Conservation (phyloP, 2,888 invertebrate species). For the Phrixothrix hirtus region DNA sequence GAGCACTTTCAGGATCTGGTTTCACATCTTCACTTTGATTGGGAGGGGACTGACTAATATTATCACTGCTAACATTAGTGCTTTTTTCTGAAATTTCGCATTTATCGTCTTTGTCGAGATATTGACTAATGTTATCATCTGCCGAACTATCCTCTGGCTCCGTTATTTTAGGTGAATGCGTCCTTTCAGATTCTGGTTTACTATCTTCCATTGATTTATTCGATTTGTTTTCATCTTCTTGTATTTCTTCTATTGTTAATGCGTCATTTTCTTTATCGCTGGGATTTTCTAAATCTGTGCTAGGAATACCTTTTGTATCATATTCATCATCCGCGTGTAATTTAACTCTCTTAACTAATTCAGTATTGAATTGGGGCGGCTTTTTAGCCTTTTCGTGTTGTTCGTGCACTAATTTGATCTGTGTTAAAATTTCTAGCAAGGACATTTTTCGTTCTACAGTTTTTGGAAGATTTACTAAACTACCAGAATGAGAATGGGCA, state of each 20-base stretch:
- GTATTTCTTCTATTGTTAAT: constrained; percentile 17
- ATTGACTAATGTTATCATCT: constrained; percentile 53
- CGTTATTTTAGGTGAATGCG: constrained; percentile 13
- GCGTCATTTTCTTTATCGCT: constrained; percentile 9
- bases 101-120: constrained; percentile 52
- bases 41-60: constrained; percentile 3
- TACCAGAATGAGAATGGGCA: constrained; percentile 10
- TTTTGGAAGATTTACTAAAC: constrained; percentile 7
- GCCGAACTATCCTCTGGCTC: constrained; percentile 49
- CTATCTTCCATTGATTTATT: constrained; percentile 4
- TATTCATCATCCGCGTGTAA: neutral
- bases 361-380: neutral
- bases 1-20: constrained; percentile 5
- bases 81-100: constrained; percentile 14
- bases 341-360: neutral
- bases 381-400: constrained; percentile 8
- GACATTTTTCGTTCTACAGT: constrained; percentile 16
- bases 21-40: constrained; percentile 4
- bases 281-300: neutral
- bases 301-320: neutral
- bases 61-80: constrained; percentile 15
- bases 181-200: constrained; percentile 7
- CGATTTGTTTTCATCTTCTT: constrained; percentile 9
- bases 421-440: constrained; percentile 17
- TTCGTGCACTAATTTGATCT: constrained; percentile 18